Evolutionary conservation across 2,888 invertebrate genomes (phyloP).

Genomic region (Drosophila monieri): DNA sequence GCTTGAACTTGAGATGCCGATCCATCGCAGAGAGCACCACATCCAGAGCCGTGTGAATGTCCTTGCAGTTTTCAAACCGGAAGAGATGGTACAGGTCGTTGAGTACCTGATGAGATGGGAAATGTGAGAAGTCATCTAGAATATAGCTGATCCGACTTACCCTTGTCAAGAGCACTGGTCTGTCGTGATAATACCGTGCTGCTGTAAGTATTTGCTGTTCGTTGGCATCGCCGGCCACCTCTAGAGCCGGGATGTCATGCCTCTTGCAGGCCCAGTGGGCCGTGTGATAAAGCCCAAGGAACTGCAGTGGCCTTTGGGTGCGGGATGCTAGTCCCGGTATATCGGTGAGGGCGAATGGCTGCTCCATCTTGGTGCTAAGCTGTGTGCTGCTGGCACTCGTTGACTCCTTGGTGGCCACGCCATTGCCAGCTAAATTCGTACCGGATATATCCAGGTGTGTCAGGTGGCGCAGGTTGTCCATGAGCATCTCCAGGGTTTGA

Average conservation of each 20-base stretch:
- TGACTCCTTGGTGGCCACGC: constrained; percentile 87
- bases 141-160: constrained; percentile 54
- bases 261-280: constrained; percentile 94
- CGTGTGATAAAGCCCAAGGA: constrained; percentile 96
- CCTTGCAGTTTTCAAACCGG: constrained; percentile 91
- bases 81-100: constrained; percentile 96
- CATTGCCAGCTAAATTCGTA: constrained; percentile 96
- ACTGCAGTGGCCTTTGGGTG: constrained; percentile 91
- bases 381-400: constrained; percentile 58
- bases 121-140: background rate
- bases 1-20: constrained; percentile 92
- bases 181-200: constrained; percentile 92
- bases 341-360: constrained; percentile 84
- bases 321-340: constrained; percentile 94
- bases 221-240: constrained; percentile 95
- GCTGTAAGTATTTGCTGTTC: constrained; percentile 95
- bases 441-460: constrained; percentile 96
- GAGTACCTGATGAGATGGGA: constrained; percentile 86
- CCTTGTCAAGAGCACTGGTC: constrained; percentile 90
- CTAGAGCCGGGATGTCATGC: constrained; percentile 94
- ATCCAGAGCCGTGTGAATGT: constrained; percentile 90
- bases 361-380: constrained; percentile 63
- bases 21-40: constrained; percentile 96
- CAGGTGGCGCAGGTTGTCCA: constrained; percentile 89
- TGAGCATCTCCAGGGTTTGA: constrained; percentile 87